Percentiles rank a stretch among this genome's conserved stretches.
Evolutionary conservation across 2,888 invertebrate genomes (phyloP).

Genomic region (Cyaniris semiargus): DNA sequence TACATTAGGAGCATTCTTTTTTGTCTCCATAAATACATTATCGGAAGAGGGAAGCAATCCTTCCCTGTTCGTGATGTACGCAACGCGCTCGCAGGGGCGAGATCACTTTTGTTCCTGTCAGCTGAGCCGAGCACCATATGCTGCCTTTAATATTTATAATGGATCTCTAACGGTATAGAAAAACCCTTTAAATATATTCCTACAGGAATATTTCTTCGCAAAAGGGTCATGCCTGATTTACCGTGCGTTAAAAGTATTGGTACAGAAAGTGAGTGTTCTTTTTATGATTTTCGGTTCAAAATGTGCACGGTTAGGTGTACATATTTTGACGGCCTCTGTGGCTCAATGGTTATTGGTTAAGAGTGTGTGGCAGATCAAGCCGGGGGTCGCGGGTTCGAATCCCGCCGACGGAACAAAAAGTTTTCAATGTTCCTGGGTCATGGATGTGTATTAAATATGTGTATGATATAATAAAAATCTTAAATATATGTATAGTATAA

Average conservation of each 20-base stretch:
- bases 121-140: conserved; percentile 28
- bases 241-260: neutral
- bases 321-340: too few species aligned
- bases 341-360: too few species aligned
- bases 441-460: too few species aligned
- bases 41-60: neutral
- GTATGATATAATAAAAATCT: too few species aligned
- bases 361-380: too few species aligned
- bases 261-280: neutral
- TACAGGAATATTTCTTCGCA: neutral
- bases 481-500: too few species aligned
- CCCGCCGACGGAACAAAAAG: too few species aligned
- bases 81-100: conserved; percentile 2
- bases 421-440: too few species aligned
- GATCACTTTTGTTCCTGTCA: conserved; percentile 21
- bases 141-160: conserved; percentile 28
- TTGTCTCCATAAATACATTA: conserved; percentile 21
- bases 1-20: conserved; percentile 14
- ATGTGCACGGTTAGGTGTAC: neutral
- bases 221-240: conserved; percentile 12
- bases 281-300: neutral
- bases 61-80: conserved; percentile 5
- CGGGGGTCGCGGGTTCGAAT: too few species aligned
- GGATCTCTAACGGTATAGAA: conserved; percentile 6
- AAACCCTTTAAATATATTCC: conserved; percentile 7